These are phyloP conservation scores for Stramonita haemastoma DNA, from an alignment of 2,888 invertebrate genomes.

Conservation along the genomic window DNA sequence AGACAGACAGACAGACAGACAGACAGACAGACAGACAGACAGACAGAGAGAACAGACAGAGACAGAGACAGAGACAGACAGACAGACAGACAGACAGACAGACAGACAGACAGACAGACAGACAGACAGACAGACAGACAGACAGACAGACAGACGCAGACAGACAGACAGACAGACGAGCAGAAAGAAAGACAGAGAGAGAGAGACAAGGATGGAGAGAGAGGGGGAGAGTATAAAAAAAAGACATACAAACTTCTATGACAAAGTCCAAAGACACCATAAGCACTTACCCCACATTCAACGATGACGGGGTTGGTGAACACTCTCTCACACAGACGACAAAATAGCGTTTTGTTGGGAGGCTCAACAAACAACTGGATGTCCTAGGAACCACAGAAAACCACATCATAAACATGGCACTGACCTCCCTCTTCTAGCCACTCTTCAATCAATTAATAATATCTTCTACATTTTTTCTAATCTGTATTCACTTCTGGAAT, in stretches of 20 bases:
- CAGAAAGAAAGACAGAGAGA: not conserved
- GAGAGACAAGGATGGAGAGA: not conserved
- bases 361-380: constrained; percentile 72
- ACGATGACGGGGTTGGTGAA: constrained; percentile 77
- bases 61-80: too few species aligned
- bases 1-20: constrained; percentile 28
- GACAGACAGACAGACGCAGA: not conserved
- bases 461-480: too few species aligned
- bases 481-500: too few species aligned
- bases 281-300: constrained; percentile 73
- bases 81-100: too few species aligned
- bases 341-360: constrained; percentile 74
- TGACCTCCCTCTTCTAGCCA: not conserved
- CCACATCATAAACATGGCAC: not conserved
- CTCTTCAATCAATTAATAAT: too few species aligned
- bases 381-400: constrained; percentile 53
- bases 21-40: not conserved
- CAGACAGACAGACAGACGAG: not conserved
- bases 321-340: constrained; percentile 72
- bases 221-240: not conserved
- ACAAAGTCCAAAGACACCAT: not conserved
- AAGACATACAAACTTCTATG: not conserved
- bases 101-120: not conserved
- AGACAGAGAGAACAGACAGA: too few species aligned
- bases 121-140: not conserved